Evolutionary conservation across 1,140 invertebrate genomes (phyloP), one percentile per base, ranked within the genome.

Genomic region (Drosophila sp.): DNA sequence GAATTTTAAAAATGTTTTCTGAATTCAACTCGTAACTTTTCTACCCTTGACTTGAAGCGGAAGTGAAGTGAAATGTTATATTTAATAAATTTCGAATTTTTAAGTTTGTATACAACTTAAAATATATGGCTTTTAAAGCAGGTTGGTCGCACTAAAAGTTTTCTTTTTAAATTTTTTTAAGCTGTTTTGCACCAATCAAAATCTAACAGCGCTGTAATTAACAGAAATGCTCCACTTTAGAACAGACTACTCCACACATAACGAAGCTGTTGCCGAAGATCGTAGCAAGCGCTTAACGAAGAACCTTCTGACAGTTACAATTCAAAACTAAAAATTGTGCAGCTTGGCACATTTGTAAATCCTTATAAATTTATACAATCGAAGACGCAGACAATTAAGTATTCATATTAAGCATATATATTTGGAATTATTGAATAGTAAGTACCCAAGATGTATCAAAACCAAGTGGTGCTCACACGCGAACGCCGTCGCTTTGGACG

Each of bases 401-500:
- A 38, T 38, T 38, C 13, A 4, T 38, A 38, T 38, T 38, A n/a
- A 38, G 36, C n/a, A 38, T 38, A 38, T n/a, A 38, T 13, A 36
- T 36, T 38, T 38, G 36, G 36, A 38, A n/a, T 38, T 11, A 38
- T 34, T 54, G 21, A 40, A 38, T 38, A 40, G 25, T 38, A 13
- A 21, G 16, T n/a, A n/a, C n/a, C n/a, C 7, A 61, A 11, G n/a
- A 86, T 86, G 84, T 70, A 78, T 54, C 64, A 72, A 8, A 89
- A 89, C 61, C 86, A 89, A 25, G 84, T 73, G 43, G 43, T 72
- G 2, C 51, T 78, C 13, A 70, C 94, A 11, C 96, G 94, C 79
- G 94, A 94, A 51, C 93, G 96, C 65, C 93, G 93, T 51, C 93
- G 95, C 73, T 96, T 96, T 91, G 96, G 95, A 7, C 94, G 93